Evolutionary conservation across 2,113 vertebrate species (phyloP), one percentile per base, ranked within the genome.

Genomic region (Syngnathus floridae): DNA sequence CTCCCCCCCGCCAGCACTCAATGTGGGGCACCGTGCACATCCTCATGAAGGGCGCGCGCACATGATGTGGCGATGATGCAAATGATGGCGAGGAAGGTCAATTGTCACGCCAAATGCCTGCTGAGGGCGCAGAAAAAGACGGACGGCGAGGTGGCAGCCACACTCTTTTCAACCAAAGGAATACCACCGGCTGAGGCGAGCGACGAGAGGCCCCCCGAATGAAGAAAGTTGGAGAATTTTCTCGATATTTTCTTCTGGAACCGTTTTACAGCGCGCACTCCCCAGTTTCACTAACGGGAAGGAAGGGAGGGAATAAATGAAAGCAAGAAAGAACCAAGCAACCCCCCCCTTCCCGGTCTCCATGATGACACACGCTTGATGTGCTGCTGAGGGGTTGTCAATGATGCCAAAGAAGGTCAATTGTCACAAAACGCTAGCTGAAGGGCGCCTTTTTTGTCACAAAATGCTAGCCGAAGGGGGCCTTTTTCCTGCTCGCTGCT

Each of bases 11-110:
- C 40, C 40, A 12, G 12, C 54, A 60, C 75, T 82, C 87, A 85
- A 89, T 84, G 84, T 82, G 82, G 90, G 87, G 90, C 88, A 77
- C 68, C 79, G 69, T 84, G 84, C 82, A 88, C 85, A 84, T 88
- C 89, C 88, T 90, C 90, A 89, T 91, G 87, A 78, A 76, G 80
- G 73, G 65, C 75, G 78, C 66, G 55, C 62, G 66, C 71, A 72
- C 60, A 56, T 52, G 81, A 86, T 90, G 82, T 90, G 87, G 89
- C 83, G 36, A 40, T 40, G 37, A 87, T 90, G 88, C 90, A 90
- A 90, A 90, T 86, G 91, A 88, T 90, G 90, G 85, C 82, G 77
- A 75, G 71, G 87, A 90, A 90, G 90, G 89, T 92, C 91, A 91
- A 90, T 88, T 86, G 88, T 85, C 65, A 88, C 87, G 88, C 87